Evolutionary conservation across 2,797 vertebrate species (phyloP), one percentile per base, ranked within the genome.

Genomic region (Danio choprae): DNA sequence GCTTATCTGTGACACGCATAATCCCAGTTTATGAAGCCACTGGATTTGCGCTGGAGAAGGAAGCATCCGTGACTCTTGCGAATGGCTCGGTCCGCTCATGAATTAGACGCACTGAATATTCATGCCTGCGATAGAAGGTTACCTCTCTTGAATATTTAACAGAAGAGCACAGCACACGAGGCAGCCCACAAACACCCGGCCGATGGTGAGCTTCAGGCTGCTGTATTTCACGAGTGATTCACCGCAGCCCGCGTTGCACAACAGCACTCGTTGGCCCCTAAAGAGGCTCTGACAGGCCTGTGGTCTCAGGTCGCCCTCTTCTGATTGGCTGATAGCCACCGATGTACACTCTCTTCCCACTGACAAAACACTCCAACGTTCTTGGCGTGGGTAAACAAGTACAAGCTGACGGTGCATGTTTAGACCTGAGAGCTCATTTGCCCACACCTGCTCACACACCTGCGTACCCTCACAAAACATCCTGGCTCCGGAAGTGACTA

Each of bases 101-200:
- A 77, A 50, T 81, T 81, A 81, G 65, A 64, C 44, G n/a, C 9
- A 4, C 67, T 72, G 68, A 77, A 77, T 82, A 67, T 65, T 73
- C 59, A 77, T 82, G 51, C 12, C 13, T 15, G 16, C 1, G 11
- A 38, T 50, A 59, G 53, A 73, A 56, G n/a, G 63, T 41, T 74
- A 44, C 48, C 1, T 4, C 20, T 64, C 12, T 64, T 78, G 51
- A 56, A 67, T 82, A 67, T 78, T 51, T 73, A 67, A 59, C 36
- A 51, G 20, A 77, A 20, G 16, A 36, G 43, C 5, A 20, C 9
- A 29, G 29, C 1, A 55, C 62, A 46, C 41, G 22, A 7, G 36
- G 46, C 60, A 41, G 36, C 51, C 16, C 43, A 59, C 51, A 8
- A 16, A 7, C 15, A 1, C 53, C n/a, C 18, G 46, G 41, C 58